These are phyloP conservation scores for Oryzias melastigma DNA, from an alignment of 2,113 vertebrate species.

Conservation along the genomic window DNA sequence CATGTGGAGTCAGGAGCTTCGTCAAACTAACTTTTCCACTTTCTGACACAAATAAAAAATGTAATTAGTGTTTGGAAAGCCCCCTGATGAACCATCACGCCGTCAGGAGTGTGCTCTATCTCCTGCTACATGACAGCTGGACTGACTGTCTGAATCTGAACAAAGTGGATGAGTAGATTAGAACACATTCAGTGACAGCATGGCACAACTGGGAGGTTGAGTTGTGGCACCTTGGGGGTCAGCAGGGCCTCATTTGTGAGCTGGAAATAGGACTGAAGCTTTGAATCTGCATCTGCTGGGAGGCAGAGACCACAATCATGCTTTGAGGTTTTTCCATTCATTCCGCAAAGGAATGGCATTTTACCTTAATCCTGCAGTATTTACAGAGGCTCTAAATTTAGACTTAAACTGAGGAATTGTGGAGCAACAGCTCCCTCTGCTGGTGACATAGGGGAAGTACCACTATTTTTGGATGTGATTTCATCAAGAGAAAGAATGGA, in stretches of 20 bases:
- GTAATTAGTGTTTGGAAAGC: background rate
- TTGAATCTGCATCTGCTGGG: background rate
- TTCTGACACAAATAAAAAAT: slow-evolving; percentile 2
- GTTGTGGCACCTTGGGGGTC: background rate
- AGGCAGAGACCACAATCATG: background rate
- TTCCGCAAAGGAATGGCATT: background rate
- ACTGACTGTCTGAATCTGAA: no score
- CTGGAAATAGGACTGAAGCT: background rate
- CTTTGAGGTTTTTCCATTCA: background rate
- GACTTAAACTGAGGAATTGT: background rate
- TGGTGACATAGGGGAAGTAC: slow-evolving; percentile 12
- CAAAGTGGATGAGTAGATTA: no score
- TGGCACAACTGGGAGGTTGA: background rate
- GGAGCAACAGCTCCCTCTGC: slow-evolving; percentile 33
- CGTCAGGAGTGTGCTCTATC: no score
- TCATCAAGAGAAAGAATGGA: no score
- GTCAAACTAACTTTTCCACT: background rate
- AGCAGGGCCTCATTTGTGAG: background rate
- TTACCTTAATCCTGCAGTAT: background rate
- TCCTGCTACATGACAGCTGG: no score
- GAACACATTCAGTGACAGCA: background rate
- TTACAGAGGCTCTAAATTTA: background rate
- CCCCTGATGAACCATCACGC: no score
- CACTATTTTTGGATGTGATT: background rate
- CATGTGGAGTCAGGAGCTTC: background rate